Evolutionary conservation across 2,797 vertebrate species (phyloP).

Genomic region (Peromyscus attwateri): DNA sequence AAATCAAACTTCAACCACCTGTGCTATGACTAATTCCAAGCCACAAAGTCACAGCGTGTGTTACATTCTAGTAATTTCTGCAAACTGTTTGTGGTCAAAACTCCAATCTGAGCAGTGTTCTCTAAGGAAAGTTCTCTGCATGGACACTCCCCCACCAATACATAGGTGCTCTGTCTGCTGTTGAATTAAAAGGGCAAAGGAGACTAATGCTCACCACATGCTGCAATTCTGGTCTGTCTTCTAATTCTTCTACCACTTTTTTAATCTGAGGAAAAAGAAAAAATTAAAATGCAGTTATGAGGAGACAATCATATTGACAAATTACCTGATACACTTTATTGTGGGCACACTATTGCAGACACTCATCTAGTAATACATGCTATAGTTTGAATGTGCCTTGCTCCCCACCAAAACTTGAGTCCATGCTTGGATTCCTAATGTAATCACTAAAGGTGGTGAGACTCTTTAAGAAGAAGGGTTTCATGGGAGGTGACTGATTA

Average conservation of each 20-base stretch:
- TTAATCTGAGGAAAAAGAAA: slow-evolving; percentile 90
- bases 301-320: not conserved
- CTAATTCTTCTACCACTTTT: slow-evolving; percentile 96
- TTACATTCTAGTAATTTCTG: not conserved
- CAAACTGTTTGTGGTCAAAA: not conserved
- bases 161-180: not conserved
- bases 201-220: slow-evolving; percentile 91
- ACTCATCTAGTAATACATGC: not conserved
- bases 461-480: not conserved
- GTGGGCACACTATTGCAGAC: not conserved
- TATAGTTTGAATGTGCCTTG: not conserved
- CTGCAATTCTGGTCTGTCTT: slow-evolving; percentile 94
- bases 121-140: not conserved
- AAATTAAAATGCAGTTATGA: not conserved
- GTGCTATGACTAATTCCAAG: not conserved
- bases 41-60: not conserved
- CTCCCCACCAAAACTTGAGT: not conserved
- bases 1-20: not conserved
- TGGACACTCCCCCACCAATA: not conserved
- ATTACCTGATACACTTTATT: not conserved
- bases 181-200: not conserved
- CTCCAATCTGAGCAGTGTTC: not conserved
- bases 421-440: not conserved
- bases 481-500: not conserved
- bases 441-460: not conserved